A percentile compares a stretch with the other conserved stretches of the same genome.
Conservation (phyloP, 2,888 invertebrate species). For the Lucinisca nassula region DNA sequence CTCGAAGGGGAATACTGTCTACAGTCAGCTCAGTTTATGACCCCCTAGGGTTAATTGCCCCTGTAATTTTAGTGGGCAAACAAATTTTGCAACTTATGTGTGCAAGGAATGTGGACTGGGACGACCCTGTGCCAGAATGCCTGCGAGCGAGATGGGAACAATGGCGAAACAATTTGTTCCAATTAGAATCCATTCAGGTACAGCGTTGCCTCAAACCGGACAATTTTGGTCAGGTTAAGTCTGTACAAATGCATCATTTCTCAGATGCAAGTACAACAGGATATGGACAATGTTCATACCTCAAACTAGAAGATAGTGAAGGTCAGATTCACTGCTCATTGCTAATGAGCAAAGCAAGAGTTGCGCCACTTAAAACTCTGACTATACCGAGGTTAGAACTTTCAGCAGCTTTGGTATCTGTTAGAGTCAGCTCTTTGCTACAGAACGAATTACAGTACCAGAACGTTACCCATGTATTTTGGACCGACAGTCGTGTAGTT, state of each 20-base stretch:
- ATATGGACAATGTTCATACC: conserved; percentile 70
- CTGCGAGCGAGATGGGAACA: conserved; percentile 47
- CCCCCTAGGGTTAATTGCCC: conserved; percentile 67
- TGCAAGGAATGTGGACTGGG: conserved; percentile 56
- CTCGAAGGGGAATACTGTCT: conserved; percentile 45
- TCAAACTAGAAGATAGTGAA: conserved; percentile 39
- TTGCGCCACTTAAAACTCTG: conserved; percentile 52
- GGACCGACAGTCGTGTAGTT: conserved; percentile 70
- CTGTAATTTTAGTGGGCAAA: conserved; percentile 54
- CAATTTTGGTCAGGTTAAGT: not conserved
- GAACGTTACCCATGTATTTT: conserved; percentile 44
- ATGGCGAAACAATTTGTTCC: not conserved
- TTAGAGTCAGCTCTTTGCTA: conserved; percentile 7
- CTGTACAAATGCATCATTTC: conserved; percentile 27
- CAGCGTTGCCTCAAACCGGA: conserved; percentile 9
- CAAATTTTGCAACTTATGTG: conserved; percentile 65
- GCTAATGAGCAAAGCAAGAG: conserved; percentile 66
- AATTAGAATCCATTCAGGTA: not conserved
- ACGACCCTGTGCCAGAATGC: conserved; percentile 55
- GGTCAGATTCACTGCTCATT: conserved; percentile 56
- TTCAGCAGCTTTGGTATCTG: conserved; percentile 34
- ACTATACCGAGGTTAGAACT: conserved; percentile 46
- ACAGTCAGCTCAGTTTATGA: conserved; percentile 53
- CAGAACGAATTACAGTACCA: not conserved
- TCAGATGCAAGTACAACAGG: conserved; percentile 35